Percentiles rank a stretch among this genome's conserved stretches.
Conservation (phyloP, 2,888 invertebrate species). For the Eupithecia pulchellata region DNA sequence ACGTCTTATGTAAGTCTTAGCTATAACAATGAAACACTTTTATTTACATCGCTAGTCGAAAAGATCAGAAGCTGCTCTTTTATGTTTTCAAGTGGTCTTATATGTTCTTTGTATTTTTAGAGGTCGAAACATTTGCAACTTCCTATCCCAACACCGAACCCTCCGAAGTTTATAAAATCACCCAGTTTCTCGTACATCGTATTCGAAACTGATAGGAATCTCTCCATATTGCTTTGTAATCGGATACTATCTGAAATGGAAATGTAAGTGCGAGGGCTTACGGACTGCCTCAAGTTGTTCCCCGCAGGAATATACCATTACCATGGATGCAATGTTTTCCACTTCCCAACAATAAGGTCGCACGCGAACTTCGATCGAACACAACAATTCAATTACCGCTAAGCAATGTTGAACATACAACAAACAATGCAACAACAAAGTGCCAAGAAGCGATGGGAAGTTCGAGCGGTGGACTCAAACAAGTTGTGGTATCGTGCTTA, state of each 20-base stretch:
- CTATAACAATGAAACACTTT: background rate
- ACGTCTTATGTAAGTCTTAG: too few relatives aligned
- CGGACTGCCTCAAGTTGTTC: constrained; percentile 5
- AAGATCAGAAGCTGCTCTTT: background rate
- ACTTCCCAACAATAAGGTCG: constrained; percentile 31
- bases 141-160: too few relatives aligned
- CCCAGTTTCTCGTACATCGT: background rate
- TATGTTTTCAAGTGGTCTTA: background rate
- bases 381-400: constrained; percentile 40
- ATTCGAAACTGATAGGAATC: constrained; percentile 5
- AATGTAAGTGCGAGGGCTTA: constrained; percentile 6
- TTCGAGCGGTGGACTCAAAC: constrained; percentile 31
- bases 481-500: constrained; percentile 1
- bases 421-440: constrained; percentile 36
- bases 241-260: constrained; percentile 8
- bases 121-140: background rate
- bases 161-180: background rate
- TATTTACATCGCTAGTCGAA: background rate
- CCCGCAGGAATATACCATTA: constrained; percentile 15
- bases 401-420: constrained; percentile 31
- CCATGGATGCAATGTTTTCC: constrained; percentile 26
- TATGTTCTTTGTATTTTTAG: background rate
- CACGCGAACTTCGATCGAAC: constrained; percentile 35
- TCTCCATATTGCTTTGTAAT: constrained; percentile 11
- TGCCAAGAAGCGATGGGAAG: constrained; percentile 35